These are phyloP conservation scores for Anoplius nigerrimus DNA, from an alignment of 2,888 invertebrate species.

Conservation along the genomic window DNA sequence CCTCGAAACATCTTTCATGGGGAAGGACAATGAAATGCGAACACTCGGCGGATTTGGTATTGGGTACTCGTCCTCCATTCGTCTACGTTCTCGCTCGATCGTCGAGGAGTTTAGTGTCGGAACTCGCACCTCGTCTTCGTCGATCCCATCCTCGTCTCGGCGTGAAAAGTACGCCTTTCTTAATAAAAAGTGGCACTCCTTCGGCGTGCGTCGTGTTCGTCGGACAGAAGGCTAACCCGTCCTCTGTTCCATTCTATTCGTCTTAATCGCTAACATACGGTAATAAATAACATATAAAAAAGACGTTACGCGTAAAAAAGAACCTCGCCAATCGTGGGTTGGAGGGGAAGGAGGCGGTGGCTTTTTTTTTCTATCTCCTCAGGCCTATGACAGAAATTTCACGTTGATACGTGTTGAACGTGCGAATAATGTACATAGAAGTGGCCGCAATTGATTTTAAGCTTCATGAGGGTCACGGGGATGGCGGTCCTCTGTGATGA, in stretches of 20 bases:
- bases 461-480: not conserved
- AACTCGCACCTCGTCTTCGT: no score
- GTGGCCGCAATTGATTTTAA: conserved; percentile 34
- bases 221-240: no score
- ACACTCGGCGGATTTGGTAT: no score
- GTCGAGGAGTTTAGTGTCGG: no score
- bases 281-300: conserved; percentile 61
- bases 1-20: no score
- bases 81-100: no score
- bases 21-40: no score
- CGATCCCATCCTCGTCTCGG: no score
- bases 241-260: conserved; percentile 11
- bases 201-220: not conserved
- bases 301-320: conserved; percentile 49
- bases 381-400: not conserved
- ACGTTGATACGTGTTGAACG: conserved; percentile 27
- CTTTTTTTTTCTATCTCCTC: conserved; percentile 21
- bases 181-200: conserved; percentile 15
- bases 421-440: conserved; percentile 58
- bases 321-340: conserved; percentile 44
- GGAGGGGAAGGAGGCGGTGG: conserved; percentile 10
- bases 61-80: no score
- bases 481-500: conserved; percentile 6
- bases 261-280: conserved; percentile 47
- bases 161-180: no score